Base-by-base conservation (phyloP, 2,113 vertebrate species). In the Actenoides lindsayi region DNA sequence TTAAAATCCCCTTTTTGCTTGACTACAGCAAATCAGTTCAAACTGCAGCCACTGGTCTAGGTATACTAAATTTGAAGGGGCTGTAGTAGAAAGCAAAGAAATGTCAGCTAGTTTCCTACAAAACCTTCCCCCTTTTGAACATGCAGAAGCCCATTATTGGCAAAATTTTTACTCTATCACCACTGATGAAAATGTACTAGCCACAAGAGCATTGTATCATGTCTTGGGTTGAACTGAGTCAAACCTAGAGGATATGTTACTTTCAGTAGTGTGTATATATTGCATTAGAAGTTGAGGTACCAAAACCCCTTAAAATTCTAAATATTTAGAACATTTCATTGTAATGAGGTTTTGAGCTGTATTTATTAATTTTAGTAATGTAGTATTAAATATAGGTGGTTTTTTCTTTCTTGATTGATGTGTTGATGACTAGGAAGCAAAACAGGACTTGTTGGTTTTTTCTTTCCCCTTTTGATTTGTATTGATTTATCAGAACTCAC, bases 401-500 rank as follows among this genome's bases (percentile, higher is more conserved):
- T 91, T 87, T 87, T 87, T 54, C 33, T 77, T 93, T 50, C 75
- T 63, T 90, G n/a, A 85, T 42, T 90, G 57, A 64, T 83, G 48
- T 83, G 23, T 74, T 92, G 35, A 74, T 79, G 84, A 84, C 77
- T 83, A 20, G 50, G 44, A 94, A 95, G 91, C 57, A 91, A 97
- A 96, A 93, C 50, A 24, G 51, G 9, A 8, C 59, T 89, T 86
- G 33, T 75, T 95, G 41, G 3, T 25, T 94, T 92, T 83, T 92
- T 44, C 10, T 74, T 86, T 75, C 11, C 5, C n/a, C 27, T 53
- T 71, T 95, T 97, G 74, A 89, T 94, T 97, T 95, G 31, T 96
- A 94, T 95, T 91, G 91, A 96, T 95, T 93, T 97, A 91, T 97
- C 75, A 81, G 46, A 91, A 74, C 33, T 95, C 85, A 59, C 65